Base-by-base conservation (phyloP, 2,797 vertebrate species). In the Micropoecilia bifurca region DNA sequence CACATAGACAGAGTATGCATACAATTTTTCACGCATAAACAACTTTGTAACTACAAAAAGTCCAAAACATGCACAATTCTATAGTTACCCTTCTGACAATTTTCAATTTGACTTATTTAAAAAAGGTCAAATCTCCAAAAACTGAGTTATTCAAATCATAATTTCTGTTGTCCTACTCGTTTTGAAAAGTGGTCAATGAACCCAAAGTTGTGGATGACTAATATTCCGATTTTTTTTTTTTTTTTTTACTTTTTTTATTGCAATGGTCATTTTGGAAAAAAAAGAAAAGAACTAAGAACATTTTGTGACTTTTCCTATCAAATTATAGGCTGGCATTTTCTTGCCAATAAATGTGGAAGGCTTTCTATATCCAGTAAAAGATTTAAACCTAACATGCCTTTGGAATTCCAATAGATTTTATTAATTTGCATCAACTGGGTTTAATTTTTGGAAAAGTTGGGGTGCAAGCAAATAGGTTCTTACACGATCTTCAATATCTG, bases 381-480 rank as follows among this genome's bases (percentile, higher is more conserved):
- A 45, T n/a, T 18, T 22, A 71, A 28, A 47, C 22, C 46, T 20
- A 6, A 45, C 6, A 46, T n/a, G 2, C 78, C 47, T 71, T 73
- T 73, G 50, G 22, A n/a, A 83, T 79, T 80, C 47, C 57, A 46
- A 36, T 63, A 63, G 53, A 78, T 85, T 85, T 79, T 75, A 91
- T 90, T 84, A 79, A 84, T 77, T 41, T 80, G 74, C 79, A 71
- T 87, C 80, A 80, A 79, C 61, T 80, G 68, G 75, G 33, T 76
- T 46, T 53, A 45, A 45, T 83, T 80, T 85, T 80, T 39, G 55
- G 76, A 22, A 73, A 75, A 69, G 74, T 71, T 73, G 41, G 50
- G 76, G 36, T 82, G 79, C 18, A 85, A 80, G 61, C 75, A 77
- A 73, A 88, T 87, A 88, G 74, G 89, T 90, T 91, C 82, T 74